Evolutionary conservation across 2,797 vertebrate genomes (phyloP).

Genomic region (Neosilurus mollespiculum): DNA sequence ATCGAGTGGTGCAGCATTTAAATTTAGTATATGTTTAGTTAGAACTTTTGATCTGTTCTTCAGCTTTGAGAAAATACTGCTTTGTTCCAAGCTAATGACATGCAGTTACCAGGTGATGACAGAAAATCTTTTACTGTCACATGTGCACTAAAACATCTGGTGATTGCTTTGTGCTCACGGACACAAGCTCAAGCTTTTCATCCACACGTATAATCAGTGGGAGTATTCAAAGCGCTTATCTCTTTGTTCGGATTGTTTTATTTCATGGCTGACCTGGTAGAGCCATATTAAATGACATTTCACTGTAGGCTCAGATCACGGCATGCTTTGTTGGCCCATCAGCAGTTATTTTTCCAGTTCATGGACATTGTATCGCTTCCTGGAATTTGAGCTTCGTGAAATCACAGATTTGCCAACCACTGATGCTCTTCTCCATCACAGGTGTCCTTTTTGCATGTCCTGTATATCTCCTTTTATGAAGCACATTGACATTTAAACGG

Average conservation of each 20-base stretch:
- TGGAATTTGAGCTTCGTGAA: constrained; percentile 56
- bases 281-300: constrained; percentile 30
- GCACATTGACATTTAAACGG: constrained; percentile 42
- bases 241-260: constrained; percentile 13
- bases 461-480: constrained; percentile 52
- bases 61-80: constrained; percentile 3
- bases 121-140: not conserved
- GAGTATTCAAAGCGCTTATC: constrained; percentile 15
- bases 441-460: constrained; percentile 43
- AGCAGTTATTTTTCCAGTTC: constrained; percentile 50
- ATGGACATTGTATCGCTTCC: constrained; percentile 51
- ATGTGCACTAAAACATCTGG: not conserved
- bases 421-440: constrained; percentile 59
- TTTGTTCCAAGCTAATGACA: constrained; percentile 14
- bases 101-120: constrained; percentile 11
- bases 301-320: constrained; percentile 6
- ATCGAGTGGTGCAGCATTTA: no score
- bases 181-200: not conserved
- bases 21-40: not conserved
- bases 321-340: constrained; percentile 14
- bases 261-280: constrained; percentile 24
- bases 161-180: constrained; percentile 8
- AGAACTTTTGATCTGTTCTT: not conserved
- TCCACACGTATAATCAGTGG: not conserved
- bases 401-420: constrained; percentile 58